Base-by-base conservation (phyloP, 1,140 invertebrate genomes). In the Aphidius ervi region DNA sequence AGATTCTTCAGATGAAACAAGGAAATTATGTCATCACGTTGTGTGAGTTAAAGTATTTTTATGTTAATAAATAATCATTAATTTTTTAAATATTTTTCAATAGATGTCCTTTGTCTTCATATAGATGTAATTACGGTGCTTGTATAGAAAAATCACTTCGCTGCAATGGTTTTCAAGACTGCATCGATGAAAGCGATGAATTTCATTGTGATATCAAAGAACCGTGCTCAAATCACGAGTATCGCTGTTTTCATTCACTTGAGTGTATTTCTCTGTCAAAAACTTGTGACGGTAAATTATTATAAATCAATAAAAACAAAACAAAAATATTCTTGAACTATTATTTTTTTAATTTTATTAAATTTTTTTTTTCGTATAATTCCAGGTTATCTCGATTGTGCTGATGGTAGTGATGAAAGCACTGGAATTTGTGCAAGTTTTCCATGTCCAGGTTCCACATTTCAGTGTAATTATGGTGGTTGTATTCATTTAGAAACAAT, bases 1-100 rank as follows among this genome's bases (percentile, higher is more conserved):
- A 1, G 92, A 95, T 79, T 84, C 82, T 1, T 89, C 88, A 3
- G 93, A 95, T 74, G 88, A 91, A 71, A 49, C 67, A 1, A 63
- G 46, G 37, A 68, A 68, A 59, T 48, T 74, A 9, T 74, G 73
- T 42, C 66, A 67, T 58, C 70, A 69, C 48, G 40, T 73, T 10
- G 48, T 68, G 73, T 74, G 65, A 67, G 69, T 65, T 46, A 56
- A 41, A 10, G 45, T 6, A 9, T n/a, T 43, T 23, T 50, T 45
- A 5, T 7, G 8, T 1, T 20, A 47, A 52, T n/a, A 62, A 57
- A 57, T 46, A 5, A 39, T 54, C 31, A 42, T 63, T 16, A 5
- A 42, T 46, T 55, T 46, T 58, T 5, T 23, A 6, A 5, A 37
- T 46, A 8, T 37, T 46, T 39, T 53, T 2, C 50, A 54, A 50